Evolutionary conservation across 1,140 invertebrate species (phyloP).

Genomic region (Drosophila nasuta): DNA sequence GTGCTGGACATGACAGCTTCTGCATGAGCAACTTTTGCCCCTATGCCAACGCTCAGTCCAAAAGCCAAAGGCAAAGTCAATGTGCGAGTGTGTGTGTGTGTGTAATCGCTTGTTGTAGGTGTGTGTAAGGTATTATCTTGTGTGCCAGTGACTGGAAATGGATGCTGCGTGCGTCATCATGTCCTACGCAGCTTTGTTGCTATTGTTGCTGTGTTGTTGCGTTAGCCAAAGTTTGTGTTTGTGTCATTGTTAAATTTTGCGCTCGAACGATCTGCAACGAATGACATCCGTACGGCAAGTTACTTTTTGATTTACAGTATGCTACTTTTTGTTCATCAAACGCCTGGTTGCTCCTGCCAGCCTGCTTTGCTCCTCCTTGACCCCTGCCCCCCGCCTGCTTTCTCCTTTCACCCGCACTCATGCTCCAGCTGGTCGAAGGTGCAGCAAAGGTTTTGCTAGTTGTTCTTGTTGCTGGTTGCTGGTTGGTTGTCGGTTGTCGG

Average conservation of each 20-base stretch:
- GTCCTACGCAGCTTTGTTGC: constrained; percentile 62
- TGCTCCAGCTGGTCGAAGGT: constrained; percentile 59
- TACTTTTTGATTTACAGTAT: constrained; percentile 84
- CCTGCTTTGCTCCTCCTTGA: neutral
- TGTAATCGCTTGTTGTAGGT: constrained; percentile 62
- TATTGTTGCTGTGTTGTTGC: constrained; percentile 31
- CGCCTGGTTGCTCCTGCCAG: constrained; percentile 43
- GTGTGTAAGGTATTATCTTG: constrained; percentile 83
- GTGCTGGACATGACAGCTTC: constrained; percentile 84
- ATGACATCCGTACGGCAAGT: constrained; percentile 82
- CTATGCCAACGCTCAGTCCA: constrained; percentile 55
- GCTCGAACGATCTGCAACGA: constrained; percentile 82
- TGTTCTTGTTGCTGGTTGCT: constrained; percentile 49
- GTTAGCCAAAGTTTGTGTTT: constrained; percentile 71
- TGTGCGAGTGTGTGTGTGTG: constrained; percentile 43
- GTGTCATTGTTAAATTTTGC: constrained; percentile 84
- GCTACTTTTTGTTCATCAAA: constrained; percentile 80
- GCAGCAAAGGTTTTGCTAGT: constrained; percentile 72
- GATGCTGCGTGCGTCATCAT: constrained; percentile 55
- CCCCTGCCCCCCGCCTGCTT: neutral
- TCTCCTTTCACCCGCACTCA: neutral
- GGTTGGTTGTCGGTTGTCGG: constrained; percentile 63
- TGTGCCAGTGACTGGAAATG: constrained; percentile 58
- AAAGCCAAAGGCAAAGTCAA: constrained; percentile 53
- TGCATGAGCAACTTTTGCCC: constrained; percentile 79